A percentile compares a stretch with the other conserved stretches of the same genome.
Evolutionary conservation across 2,113 vertebrate species (phyloP).

Genomic region (Numenius arquata): DNA sequence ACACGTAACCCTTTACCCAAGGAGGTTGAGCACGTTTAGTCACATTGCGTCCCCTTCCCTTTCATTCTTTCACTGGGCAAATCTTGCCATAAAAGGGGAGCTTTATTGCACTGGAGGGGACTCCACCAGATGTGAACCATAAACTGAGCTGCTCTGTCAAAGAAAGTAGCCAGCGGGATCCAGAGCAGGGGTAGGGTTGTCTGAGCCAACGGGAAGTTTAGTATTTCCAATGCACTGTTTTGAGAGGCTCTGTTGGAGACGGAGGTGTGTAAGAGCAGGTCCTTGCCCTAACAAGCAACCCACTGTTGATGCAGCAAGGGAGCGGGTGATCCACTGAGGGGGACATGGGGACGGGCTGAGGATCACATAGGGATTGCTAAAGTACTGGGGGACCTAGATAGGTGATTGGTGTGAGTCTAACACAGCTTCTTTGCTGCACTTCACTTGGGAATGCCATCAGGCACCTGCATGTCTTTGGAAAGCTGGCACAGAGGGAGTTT

Average conservation of each 20-base stretch:
- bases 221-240: neutral
- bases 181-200: neutral
- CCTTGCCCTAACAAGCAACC: neutral
- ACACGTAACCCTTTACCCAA: constrained; percentile 30
- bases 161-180: neutral
- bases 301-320: accelerated
- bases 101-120: constrained; percentile 24
- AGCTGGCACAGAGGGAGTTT: neutral
- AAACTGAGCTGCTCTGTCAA: constrained; percentile 21
- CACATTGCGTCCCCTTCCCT: constrained; percentile 5
- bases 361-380: accelerated
- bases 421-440: neutral
- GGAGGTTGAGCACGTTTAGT: constrained; percentile 9
- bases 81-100: constrained; percentile 55
- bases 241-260: neutral
- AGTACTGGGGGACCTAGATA: neutral
- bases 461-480: neutral
- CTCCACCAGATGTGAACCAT: constrained; percentile 31
- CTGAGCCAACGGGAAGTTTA: neutral
- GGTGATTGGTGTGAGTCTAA: neutral
- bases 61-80: constrained; percentile 18
- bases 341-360: neutral
- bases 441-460: neutral
- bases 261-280: neutral
- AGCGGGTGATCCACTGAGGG: accelerated